Conservation (phyloP, 2,888 invertebrate genomes). For the Dorcus parallelipipedus region DNA sequence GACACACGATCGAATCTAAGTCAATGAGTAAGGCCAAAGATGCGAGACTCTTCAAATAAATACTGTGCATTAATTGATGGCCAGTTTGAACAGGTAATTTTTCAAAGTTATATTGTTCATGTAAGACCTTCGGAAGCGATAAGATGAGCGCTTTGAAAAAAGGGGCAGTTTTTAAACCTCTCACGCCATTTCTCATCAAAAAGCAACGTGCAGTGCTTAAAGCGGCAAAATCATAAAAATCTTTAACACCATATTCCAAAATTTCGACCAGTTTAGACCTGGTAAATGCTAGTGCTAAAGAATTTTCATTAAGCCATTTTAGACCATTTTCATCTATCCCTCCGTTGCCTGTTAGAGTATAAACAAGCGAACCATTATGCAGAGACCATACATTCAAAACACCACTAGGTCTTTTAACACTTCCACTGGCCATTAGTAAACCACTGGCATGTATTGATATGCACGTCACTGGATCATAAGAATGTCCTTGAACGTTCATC, state of each 20-base stretch:
- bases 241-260: slow-evolving; percentile 48
- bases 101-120: slow-evolving; percentile 55
- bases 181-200: slow-evolving; percentile 53
- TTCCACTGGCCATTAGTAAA: slow-evolving; percentile 55
- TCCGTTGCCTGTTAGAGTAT: slow-evolving; percentile 53
- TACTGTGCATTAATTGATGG: slow-evolving; percentile 57
- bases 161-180: slow-evolving; percentile 53
- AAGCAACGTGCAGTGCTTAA: slow-evolving; percentile 53
- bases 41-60: slow-evolving; percentile 57
- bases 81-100: slow-evolving; percentile 57
- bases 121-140: slow-evolving; percentile 52
- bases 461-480: slow-evolving; percentile 52
- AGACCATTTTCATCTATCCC: slow-evolving; percentile 52
- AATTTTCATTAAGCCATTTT: slow-evolving; percentile 52
- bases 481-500: slow-evolving; percentile 53
- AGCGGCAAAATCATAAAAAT: slow-evolving; percentile 48
- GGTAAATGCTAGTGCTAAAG: slow-evolving; percentile 54
- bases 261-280: slow-evolving; percentile 55
- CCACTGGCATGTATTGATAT: slow-evolving; percentile 54
- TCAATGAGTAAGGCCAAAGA: slow-evolving; percentile 54
- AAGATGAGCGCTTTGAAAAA: slow-evolving; percentile 52
- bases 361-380: slow-evolving; percentile 55
- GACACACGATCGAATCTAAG: slow-evolving; percentile 54
- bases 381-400: slow-evolving; percentile 62
- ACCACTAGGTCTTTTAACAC: slow-evolving; percentile 49